phyloP scores from a whole-genome alignment of 2,797 vertebrate species.

The Distichodus sexfasciatus region DNA sequence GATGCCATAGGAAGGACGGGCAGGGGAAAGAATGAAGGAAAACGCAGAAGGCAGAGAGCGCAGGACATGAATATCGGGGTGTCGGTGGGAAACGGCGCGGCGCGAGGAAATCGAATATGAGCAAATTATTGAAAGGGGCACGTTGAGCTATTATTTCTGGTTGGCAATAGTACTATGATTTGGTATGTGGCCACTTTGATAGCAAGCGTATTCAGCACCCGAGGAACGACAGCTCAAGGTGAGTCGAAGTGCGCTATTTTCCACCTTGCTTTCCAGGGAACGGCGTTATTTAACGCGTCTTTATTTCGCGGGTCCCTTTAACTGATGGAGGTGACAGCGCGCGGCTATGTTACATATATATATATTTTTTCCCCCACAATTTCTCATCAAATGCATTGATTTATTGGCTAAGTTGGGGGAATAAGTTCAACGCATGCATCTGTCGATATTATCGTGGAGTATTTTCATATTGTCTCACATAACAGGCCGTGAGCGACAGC shows the following conservation, averaged over 20 bases:
- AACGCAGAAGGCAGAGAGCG: constrained; percentile 71
- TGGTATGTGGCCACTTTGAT: constrained; percentile 99
- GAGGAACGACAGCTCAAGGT: constrained; percentile 97
- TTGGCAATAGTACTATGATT: constrained; percentile 94
- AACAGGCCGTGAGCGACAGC: constrained; percentile 31
- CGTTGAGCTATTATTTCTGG: constrained; percentile 88
- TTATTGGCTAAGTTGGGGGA: background rate
- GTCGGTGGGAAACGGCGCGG: constrained; percentile 69
- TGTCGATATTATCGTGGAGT: background rate
- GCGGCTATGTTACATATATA: no score
- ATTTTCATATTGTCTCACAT: background rate
- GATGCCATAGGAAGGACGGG: constrained; percentile 80
- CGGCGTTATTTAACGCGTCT: background rate
- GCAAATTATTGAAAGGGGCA: constrained; percentile 81
- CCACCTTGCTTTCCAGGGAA: constrained; percentile 45
- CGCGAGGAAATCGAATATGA: constrained; percentile 76
- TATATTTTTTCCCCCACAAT: no score
- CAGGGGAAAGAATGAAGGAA: constrained; percentile 80
- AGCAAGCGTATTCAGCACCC: constrained; percentile 96
- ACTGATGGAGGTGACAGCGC: no score
- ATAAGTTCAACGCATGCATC: background rate
- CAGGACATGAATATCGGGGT: constrained; percentile 75
- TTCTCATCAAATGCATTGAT: no score
- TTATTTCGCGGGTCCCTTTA: background rate
- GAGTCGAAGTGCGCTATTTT: constrained; percentile 86